Percentiles rank a stretch among this genome's conserved stretches.
Evolutionary conservation across 2,113 vertebrate genomes (phyloP).

Genomic region (Entelurus aequoreus): DNA sequence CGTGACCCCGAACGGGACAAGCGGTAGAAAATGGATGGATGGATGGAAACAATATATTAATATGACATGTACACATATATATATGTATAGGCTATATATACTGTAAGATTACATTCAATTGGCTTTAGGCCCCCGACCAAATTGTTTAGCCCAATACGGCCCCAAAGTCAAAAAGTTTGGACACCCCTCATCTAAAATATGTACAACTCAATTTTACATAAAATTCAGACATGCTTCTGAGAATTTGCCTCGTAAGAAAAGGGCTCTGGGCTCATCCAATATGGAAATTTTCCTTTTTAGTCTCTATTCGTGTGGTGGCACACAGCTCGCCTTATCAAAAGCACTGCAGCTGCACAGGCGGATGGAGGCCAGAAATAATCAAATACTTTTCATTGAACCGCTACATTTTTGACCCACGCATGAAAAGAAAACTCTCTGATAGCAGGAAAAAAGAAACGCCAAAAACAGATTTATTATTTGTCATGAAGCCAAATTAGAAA

Average conservation of each 20-base stretch:
- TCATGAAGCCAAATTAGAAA: neutral
- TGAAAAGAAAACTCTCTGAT: slow-evolving; percentile 24
- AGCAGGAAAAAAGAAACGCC: slow-evolving; percentile 4
- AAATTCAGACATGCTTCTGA: slow-evolving; percentile 20
- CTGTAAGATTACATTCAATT: too few species aligned
- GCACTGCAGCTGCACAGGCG: slow-evolving; percentile 46
- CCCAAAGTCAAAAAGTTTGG: neutral
- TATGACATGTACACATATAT: too few species aligned
- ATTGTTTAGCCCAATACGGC: too few species aligned
- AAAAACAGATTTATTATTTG: slow-evolving; percentile 6
- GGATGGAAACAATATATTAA: too few species aligned
- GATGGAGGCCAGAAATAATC: slow-evolving; percentile 48
- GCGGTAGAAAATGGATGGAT: too few species aligned
- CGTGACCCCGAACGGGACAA: too few species aligned
- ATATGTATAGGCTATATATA: too few species aligned
- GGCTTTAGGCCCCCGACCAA: too few species aligned
- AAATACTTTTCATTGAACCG: slow-evolving; percentile 30
- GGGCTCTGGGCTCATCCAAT: slow-evolving; percentile 32
- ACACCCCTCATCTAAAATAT: slow-evolving; percentile 8
- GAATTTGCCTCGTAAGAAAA: slow-evolving; percentile 34
- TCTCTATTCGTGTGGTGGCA: slow-evolving; percentile 35
- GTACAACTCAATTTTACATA: slow-evolving; percentile 19
- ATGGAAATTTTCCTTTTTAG: slow-evolving; percentile 33
- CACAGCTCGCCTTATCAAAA: slow-evolving; percentile 54
- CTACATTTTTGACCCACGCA: slow-evolving; percentile 34